Evolutionary conservation across 2,888 invertebrate genomes (phyloP), one percentile per base, ranked within the genome.

Genomic region (Cenopis cana): DNA sequence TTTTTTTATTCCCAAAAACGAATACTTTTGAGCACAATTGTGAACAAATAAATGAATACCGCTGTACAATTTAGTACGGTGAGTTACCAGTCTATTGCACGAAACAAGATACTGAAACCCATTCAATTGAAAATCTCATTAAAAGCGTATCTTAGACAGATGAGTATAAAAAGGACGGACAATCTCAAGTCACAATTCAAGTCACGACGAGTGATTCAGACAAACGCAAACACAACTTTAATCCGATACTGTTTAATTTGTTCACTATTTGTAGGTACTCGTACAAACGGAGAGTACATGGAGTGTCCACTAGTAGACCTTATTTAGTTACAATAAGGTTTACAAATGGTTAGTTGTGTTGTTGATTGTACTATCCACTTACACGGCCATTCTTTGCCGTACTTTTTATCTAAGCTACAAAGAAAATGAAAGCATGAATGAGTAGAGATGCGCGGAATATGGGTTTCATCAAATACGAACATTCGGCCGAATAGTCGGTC

Each of bases 161-260:
- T 6, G 6, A 12, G 12, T 12, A 12, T 24, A 14, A 29, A 33
- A 54, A 24, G 24, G 54, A 10, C 4, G 17, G 29, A 9, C 3
- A 10, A 38, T 38, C 38, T 38, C 41, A 10, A 38, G 41, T 41
- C 17, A 46, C 29, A n/a, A 17, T 61, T 49, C 29, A n/a, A 17
- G 49, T 49, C 29, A 20, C 41, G 24, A 49, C 9, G 33, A 38
- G 50, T 20, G 20, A 33, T 24, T 24, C 61, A 18, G 9, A 20
- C 52, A 62, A 62, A 62, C 36, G 50, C 9, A 62, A 62, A 62
- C 52, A 62, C 9, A 62, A 18, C 36, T 62, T 62, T 52, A 62
- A 62, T 62, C 62, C 50, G 33, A 38, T 36, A 36, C 62, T 52
- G 52, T 62, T 62, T 62, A 62, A 62, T 62, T 52, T 62, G 62